Evolutionary conservation across 2,797 vertebrate species (phyloP).

Genomic region (Tauraco hartlaubi): DNA sequence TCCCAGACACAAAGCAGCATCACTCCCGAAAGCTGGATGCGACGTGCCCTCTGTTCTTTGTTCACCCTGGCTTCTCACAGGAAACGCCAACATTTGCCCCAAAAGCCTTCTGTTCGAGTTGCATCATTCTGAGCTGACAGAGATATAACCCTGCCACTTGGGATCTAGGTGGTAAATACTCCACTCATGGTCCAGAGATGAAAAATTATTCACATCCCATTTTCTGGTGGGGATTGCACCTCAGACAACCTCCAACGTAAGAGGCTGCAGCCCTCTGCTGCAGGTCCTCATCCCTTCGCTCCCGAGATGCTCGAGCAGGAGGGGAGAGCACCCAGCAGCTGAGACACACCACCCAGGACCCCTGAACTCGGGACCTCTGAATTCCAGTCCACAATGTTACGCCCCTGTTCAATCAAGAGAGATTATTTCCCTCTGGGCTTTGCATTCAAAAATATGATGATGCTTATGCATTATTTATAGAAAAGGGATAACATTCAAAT

Average conservation of each 20-base stretch:
- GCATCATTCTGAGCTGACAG: not conserved
- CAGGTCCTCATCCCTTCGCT: not conserved
- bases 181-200: not conserved
- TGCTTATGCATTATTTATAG: conserved; percentile 19
- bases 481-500: conserved; percentile 23
- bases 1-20: not conserved
- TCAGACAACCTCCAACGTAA: not conserved
- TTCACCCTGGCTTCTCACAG: not conserved
- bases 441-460: not conserved
- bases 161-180: not conserved
- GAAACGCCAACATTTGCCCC: not conserved
- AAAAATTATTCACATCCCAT: not conserved
- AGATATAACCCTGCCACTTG: not conserved
- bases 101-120: not conserved
- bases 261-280: not conserved
- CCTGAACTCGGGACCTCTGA: not conserved
- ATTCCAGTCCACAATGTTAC: not conserved
- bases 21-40: not conserved
- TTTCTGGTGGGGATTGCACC: not conserved
- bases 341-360: not conserved
- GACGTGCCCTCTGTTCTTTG: not conserved
- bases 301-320: fast-evolving
- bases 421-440: not conserved
- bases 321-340: not conserved
- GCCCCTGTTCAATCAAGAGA: not conserved